Conservation (phyloP, 2,797 vertebrate species). For the Picus viridis region DNA sequence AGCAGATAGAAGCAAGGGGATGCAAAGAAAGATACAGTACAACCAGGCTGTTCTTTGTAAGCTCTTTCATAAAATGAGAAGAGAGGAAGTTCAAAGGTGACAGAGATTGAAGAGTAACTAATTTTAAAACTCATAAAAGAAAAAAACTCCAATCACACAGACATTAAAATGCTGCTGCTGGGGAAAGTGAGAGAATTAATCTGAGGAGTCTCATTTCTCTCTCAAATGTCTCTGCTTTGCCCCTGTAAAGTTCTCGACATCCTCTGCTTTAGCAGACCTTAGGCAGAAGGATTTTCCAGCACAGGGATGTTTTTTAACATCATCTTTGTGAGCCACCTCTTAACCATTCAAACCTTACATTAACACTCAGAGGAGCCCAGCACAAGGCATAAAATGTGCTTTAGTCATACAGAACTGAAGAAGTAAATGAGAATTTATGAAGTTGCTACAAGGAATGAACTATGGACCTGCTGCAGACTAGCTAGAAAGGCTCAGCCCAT, state of each 20-base stretch:
- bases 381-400: not conserved
- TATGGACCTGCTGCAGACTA: not conserved
- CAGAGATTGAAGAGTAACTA: constrained; percentile 49
- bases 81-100: constrained; percentile 67
- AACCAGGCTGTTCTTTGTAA: not conserved
- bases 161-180: constrained; percentile 15
- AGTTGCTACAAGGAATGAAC: not conserved
- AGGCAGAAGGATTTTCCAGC: not conserved
- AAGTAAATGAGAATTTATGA: not conserved
- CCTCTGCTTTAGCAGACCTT: not conserved
- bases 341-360: not conserved
- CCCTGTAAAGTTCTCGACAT: not conserved
- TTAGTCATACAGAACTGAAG: not conserved
- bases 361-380: not conserved
- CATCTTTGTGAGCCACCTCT: not conserved
- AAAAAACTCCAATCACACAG: constrained; percentile 22
- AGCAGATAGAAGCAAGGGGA: not conserved
- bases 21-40: not conserved
- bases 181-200: constrained; percentile 48
- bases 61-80: constrained; percentile 38
- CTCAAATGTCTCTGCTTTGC: not conserved
- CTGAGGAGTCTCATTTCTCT: constrained; percentile 13
- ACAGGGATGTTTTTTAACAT: not conserved
- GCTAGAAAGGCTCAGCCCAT: not conserved
- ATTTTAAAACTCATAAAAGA: constrained; percentile 60